phyloP scores from a whole-genome alignment of 1,140 invertebrate genomes.

The Cyrtorhinus lividipennis region DNA sequence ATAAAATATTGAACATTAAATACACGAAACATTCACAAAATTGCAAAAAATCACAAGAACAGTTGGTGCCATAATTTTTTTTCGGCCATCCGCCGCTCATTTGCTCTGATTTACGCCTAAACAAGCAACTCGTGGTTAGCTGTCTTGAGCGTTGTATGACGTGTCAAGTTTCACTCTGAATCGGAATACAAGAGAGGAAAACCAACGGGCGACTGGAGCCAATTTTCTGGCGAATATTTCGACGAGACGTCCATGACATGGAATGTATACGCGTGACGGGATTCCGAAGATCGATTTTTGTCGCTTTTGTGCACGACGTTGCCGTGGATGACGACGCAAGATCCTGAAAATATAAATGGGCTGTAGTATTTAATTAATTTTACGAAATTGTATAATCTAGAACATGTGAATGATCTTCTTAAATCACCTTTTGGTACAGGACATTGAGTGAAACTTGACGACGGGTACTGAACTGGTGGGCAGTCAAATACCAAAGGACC shows the following conservation, averaged over 20 bases:
- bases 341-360: constrained; percentile 45
- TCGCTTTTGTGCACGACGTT: constrained; percentile 87
- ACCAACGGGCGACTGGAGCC: constrained; percentile 53
- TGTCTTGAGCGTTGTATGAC: too few species aligned
- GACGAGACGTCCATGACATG: constrained; percentile 76
- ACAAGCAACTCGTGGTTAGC: too few species aligned
- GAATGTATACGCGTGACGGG: constrained; percentile 91
- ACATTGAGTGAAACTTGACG: constrained; percentile 59
- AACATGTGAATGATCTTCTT: too few species aligned
- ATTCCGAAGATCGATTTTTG: constrained; percentile 61
- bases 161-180: too few species aligned
- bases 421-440: constrained; percentile 70
- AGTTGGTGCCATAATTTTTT: too few species aligned
- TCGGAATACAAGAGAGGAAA: constrained; percentile 48
- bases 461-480: constrained; percentile 51
- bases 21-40: too few species aligned
- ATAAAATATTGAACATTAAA: too few species aligned
- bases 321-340: constrained; percentile 79
- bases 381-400: too few species aligned
- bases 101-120: too few species aligned
- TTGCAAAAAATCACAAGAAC: too few species aligned
- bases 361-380: too few species aligned
- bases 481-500: constrained; percentile 48
- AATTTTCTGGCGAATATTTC: constrained; percentile 67
- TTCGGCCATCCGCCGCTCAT: too few species aligned